Evolutionary conservation across 2,888 invertebrate species (phyloP), one percentile per base, ranked within the genome.

Genomic region (Pandemis heparana): DNA sequence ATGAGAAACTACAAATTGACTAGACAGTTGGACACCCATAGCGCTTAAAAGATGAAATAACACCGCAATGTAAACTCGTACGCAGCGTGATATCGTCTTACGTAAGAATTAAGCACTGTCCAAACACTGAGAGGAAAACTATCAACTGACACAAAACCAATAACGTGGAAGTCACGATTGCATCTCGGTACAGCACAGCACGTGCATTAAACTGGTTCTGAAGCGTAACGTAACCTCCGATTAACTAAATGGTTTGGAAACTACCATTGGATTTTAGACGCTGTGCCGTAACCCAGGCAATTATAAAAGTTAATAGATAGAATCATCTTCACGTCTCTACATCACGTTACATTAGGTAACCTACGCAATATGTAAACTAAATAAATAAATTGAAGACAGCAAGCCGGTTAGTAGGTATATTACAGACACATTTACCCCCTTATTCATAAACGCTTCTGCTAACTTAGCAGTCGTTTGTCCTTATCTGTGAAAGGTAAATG

Each of bases 101-200:
- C 74, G 60, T 74, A 74, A 74, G 70, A 70, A 73, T 64, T 74
- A 69, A 74, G 41, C 48, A 59, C 32, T 69, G 74, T 74, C 38
- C 64, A 65, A 70, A 60, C 51, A 65, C 39, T 59, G 48, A 59
- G 56, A 63, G 8, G 68, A 63, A 73, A 73, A 73, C 73, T 73
- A 73, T 73, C 68, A 59, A 48, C 72, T 46, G 38, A 74, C 60
- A 79, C 75, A 75, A 75, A 80, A 79, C 79, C 78, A 80, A 86
- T 86, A 87, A 89, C 80, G 80, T 83, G 80, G 81, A 75, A 87
- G 89, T 88, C 91, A 92, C 91, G 90, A 90, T 80, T 82, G 79
- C 76, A 80, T 82, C 82, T 80, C 75, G 48, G 74, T 63, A 70
- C 75, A 82, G 84, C 91, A 70, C 75, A 82, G 84, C 91, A 91